These are phyloP conservation scores for Ridgeia piscesae DNA, from an alignment of 1,140 invertebrate genomes.

Conservation along the genomic window DNA sequence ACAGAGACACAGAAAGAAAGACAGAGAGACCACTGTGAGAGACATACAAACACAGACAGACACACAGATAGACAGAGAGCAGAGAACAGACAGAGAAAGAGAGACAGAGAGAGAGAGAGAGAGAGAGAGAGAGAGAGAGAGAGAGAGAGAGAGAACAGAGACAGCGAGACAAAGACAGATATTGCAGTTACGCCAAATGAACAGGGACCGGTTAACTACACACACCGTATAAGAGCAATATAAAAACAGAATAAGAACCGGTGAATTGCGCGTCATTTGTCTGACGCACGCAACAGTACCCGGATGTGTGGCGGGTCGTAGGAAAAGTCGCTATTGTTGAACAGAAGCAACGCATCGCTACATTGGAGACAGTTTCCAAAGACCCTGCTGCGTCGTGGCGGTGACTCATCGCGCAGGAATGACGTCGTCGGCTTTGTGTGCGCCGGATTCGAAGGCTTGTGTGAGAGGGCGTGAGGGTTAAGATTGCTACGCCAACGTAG, in stretches of 20 bases:
- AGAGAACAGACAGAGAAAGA: no score
- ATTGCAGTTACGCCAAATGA: no score
- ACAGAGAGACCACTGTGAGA: no score
- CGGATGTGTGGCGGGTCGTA: background rate
- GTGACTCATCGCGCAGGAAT: background rate
- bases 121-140: no score
- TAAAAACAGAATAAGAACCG: background rate
- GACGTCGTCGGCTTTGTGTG: background rate
- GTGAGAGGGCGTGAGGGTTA: background rate
- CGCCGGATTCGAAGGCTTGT: background rate
- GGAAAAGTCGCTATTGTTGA: background rate
- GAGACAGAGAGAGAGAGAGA: no score
- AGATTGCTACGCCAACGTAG: background rate
- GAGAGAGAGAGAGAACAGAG: no score
- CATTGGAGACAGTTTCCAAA: background rate
- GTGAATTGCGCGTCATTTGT: background rate
- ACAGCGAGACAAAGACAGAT: no score
- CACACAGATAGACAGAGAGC: no score
- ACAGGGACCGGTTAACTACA: no score
- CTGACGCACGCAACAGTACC: background rate
- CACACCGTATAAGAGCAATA: no score
- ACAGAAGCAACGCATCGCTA: background rate
- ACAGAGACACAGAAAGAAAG: no score
- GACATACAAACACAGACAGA: no score
- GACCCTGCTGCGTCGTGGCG: background rate